Evolutionary conservation across 2,888 invertebrate species (phyloP), one percentile per base, ranked within the genome.

Genomic region (Nomada flava): DNA sequence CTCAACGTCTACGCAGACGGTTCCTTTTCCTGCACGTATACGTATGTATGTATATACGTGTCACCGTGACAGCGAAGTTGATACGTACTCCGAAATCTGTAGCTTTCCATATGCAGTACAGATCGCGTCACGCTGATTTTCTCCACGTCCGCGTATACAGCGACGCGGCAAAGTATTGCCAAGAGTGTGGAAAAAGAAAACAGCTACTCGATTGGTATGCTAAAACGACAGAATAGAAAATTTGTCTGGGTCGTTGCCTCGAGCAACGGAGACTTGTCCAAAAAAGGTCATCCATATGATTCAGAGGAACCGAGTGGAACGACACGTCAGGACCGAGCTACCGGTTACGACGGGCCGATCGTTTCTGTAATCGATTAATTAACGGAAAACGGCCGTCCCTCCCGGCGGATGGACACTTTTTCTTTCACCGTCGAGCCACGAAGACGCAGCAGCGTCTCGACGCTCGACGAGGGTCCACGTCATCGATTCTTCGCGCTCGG

Each of bases 401-500:
- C 13, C 47, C 15, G 10, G 2, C 15, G 15, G 47, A 47, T 47
- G 20, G 53, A 53, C 20, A 53, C 52, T 18, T 52, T 10, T 9
- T 13, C 10, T 57, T 23, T 13, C 10, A 10, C 53, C n/a, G 4
- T 10, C 18, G 20, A 11, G 13, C 23, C 13, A 47, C 57, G 57
- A 13, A 57, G 57, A 23, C 57, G n/a, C 20, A 29, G 26, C 60
- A 44, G 65, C 76, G 68, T 70, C 76, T 63, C 69, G 84, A 59
- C 73, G 60, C 72, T 70, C 68, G 60, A 57, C 42, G 70, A 71
- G 63, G 70, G 76, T 85, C 77, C 82, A 77, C 83, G 79, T 83
- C 82, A 87, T 87, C 87, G 86, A 86, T 87, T 86, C 81, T 74
- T 79, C 84, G 77, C 79, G 70, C 77, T 83, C 86, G 79, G 72